A percentile compares a stretch with the other conserved stretches of the same genome.
phyloP scores from a whole-genome alignment of 2,888 invertebrate species.

The Spialia ferax region DNA sequence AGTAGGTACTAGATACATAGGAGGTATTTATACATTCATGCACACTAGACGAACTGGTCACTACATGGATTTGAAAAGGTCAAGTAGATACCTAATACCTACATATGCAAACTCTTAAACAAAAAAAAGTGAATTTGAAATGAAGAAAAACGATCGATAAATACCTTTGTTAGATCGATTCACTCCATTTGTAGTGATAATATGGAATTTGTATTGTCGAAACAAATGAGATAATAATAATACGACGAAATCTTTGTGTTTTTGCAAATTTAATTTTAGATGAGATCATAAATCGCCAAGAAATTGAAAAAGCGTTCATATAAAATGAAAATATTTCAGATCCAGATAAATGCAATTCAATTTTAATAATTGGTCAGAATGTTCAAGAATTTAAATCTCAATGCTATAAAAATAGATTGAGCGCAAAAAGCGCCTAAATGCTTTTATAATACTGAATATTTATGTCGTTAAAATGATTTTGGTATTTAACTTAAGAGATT shows the following conservation, averaged over 20 bases:
- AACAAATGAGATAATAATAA: not conserved
- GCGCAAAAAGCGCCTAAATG: not conserved
- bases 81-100: not conserved
- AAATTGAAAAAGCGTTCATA: too few species aligned
- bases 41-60: conserved; percentile 77
- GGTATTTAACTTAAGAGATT: not conserved
- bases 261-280: too few species aligned
- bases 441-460: not conserved
- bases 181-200: not conserved
- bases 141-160: conserved; percentile 28
- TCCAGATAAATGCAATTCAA: not conserved
- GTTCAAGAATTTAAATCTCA: too few species aligned
- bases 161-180: conserved; percentile 32
- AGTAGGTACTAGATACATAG: conserved; percentile 68
- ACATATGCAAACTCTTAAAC: not conserved
- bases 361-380: not conserved
- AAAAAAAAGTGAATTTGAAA: not conserved
- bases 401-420: not conserved
- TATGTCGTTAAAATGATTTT: not conserved
- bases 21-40: conserved; percentile 69
- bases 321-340: too few species aligned
- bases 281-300: too few species aligned
- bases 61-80: conserved; percentile 52
- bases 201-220: not conserved
- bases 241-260: not conserved